Evolutionary conservation across 2,113 vertebrate genomes (phyloP).

Genomic region (Neopipo cinnamomea): DNA sequence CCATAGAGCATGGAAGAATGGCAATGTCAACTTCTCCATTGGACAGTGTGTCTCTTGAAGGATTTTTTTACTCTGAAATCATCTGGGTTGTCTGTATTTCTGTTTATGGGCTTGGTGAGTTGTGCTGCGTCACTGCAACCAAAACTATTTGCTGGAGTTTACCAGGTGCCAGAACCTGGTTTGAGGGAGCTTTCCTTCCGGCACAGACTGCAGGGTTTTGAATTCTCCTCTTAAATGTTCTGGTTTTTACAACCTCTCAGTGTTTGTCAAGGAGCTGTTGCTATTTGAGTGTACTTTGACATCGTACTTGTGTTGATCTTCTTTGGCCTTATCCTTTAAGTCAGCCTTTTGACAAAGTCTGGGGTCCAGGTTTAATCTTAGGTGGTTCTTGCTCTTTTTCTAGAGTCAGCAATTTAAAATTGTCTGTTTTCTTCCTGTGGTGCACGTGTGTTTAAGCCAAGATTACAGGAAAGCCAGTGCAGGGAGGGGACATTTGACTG

Average conservation of each 20-base stretch:
- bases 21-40: accelerated
- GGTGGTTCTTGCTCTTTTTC: neutral
- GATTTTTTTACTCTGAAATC: neutral
- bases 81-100: neutral
- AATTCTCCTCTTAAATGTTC: neutral
- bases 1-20: neutral
- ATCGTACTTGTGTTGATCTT: slow-evolving; percentile 14
- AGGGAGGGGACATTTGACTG: neutral
- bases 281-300: slow-evolving; percentile 46
- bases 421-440: slow-evolving; percentile 17
- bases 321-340: neutral
- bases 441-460: neutral
- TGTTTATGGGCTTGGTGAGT: neutral
- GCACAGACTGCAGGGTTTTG: neutral
- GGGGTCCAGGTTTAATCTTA: neutral
- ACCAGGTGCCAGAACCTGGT: neutral
- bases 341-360: slow-evolving; percentile 9
- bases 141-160: neutral
- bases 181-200: neutral
- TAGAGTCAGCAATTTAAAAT: slow-evolving; percentile 26
- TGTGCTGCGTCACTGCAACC: neutral
- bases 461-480: slow-evolving; percentile 7
- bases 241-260: neutral
- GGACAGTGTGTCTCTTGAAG: accelerated
- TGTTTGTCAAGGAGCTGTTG: slow-evolving; percentile 44